Evolutionary conservation across 2,113 vertebrate genomes (phyloP).

Genomic region (Mugil cephalus): DNA sequence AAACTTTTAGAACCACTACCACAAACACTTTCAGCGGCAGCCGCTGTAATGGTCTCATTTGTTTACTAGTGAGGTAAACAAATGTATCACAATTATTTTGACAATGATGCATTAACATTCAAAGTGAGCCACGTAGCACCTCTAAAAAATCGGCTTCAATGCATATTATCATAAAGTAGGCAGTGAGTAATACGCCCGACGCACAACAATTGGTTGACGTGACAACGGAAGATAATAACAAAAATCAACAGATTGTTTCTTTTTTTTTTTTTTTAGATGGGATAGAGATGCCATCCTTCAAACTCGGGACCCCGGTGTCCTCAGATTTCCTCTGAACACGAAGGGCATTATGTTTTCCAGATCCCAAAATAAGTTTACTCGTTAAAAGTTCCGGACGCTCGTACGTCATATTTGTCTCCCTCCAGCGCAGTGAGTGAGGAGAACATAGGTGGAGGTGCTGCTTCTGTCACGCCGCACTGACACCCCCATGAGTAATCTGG

Average conservation of each 20-base stretch:
- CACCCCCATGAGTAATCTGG: constrained; percentile 76
- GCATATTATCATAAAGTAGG: constrained; percentile 58
- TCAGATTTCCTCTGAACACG: neutral
- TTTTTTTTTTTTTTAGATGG: constrained; percentile 14
- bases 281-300: constrained; percentile 32
- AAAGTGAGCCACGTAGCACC: constrained; percentile 61
- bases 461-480: constrained; percentile 58
- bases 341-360: constrained; percentile 35
- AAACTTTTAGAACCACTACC: constrained; percentile 28
- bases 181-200: constrained; percentile 50
- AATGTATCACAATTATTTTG: constrained; percentile 76
- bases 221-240: constrained; percentile 31
- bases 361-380: constrained; percentile 63
- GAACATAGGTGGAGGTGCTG: constrained; percentile 66
- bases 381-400: constrained; percentile 60
- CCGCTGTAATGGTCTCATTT: constrained; percentile 63
- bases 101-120: constrained; percentile 70
- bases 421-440: constrained; percentile 37
- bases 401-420: constrained; percentile 62
- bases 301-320: neutral
- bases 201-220: constrained; percentile 33
- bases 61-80: constrained; percentile 69
- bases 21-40: constrained; percentile 34
- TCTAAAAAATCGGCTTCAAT: constrained; percentile 49
- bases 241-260: constrained; percentile 58